Percentiles rank a stretch among this genome's conserved stretches.
Conservation (phyloP, 2,797 vertebrate species). For the Sandelia bainsii region DNA sequence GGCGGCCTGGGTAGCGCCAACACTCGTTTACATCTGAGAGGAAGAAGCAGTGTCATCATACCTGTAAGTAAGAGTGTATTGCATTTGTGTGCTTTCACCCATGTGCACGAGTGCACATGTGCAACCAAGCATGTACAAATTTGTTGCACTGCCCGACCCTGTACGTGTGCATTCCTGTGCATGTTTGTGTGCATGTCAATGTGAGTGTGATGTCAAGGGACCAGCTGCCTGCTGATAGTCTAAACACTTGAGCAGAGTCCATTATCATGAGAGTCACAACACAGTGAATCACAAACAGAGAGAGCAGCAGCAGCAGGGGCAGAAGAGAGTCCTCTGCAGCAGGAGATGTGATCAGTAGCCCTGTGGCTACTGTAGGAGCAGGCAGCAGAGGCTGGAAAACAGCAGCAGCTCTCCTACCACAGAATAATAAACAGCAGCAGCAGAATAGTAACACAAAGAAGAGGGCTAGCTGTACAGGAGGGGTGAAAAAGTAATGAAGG, state of each 20-base stretch:
- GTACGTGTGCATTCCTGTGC: background rate
- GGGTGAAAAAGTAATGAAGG: conserved; percentile 4
- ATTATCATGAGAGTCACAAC: conserved; percentile 76
- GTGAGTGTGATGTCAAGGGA: conserved; percentile 45
- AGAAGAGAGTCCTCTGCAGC: conserved; percentile 42
- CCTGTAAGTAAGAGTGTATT: conserved; percentile 9
- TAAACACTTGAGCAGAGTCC: conserved; percentile 69
- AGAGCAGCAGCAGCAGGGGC: conserved; percentile 26
- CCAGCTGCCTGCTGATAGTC: conserved; percentile 71
- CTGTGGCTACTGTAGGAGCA: conserved; percentile 40
- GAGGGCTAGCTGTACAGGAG: conserved; percentile 14
- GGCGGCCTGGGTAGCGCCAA: conserved; percentile 92
- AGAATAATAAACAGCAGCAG: conserved; percentile 65
- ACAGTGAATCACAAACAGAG: conserved; percentile 58
- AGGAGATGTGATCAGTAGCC: conserved; percentile 51
- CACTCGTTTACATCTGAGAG: conserved; percentile 95
- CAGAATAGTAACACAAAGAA: conserved; percentile 15
- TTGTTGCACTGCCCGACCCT: conserved; percentile 8
- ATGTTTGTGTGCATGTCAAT: conserved; percentile 26
- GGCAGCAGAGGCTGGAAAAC: conserved; percentile 41
- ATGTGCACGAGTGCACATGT: conserved; percentile 39
- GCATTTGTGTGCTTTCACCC: conserved; percentile 27
- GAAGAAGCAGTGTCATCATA: conserved; percentile 56
- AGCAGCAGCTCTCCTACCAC: conserved; percentile 46
- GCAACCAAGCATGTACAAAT: conserved; percentile 25